phyloP scores from a whole-genome alignment of 2,888 invertebrate species.

The Mimas tiliae region DNA sequence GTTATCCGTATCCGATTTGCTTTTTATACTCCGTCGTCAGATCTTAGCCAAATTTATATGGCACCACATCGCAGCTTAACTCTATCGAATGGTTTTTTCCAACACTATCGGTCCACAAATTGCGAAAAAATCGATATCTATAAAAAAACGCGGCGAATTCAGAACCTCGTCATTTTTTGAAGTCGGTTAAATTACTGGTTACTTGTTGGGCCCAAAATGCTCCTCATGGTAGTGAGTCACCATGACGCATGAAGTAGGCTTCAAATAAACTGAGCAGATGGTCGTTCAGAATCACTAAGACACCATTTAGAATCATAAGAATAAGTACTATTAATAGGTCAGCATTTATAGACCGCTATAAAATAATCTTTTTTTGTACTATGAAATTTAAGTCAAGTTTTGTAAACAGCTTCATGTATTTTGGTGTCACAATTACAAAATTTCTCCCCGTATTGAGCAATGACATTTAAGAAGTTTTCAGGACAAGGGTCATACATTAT shows the following conservation, averaged over 20 bases:
- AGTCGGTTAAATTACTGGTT: background rate
- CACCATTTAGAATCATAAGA: background rate
- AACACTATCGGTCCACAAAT: no score
- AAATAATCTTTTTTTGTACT: background rate
- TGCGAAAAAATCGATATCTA: no score
- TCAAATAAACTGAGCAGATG: conserved; percentile 3
- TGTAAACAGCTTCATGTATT: background rate
- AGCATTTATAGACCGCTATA: background rate
- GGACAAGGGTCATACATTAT: conserved; percentile 15
- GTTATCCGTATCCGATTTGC: no score
- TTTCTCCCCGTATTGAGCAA: conserved; percentile 5
- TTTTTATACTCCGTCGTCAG: no score
- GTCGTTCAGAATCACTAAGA: background rate
- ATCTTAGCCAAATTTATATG: no score
- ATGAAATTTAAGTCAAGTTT: background rate
- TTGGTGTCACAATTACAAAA: background rate
- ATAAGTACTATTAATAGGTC: background rate
- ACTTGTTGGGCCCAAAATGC: background rate
- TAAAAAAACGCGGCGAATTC: no score
- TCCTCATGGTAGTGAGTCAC: background rate
- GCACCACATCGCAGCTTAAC: no score
- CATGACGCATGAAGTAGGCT: background rate
- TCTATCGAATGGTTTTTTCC: no score
- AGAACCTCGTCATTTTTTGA: no score
- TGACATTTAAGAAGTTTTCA: conserved; percentile 13